Evolutionary conservation across 1,140 invertebrate species (phyloP).

Genomic region (Drosophila ercepeae): DNA sequence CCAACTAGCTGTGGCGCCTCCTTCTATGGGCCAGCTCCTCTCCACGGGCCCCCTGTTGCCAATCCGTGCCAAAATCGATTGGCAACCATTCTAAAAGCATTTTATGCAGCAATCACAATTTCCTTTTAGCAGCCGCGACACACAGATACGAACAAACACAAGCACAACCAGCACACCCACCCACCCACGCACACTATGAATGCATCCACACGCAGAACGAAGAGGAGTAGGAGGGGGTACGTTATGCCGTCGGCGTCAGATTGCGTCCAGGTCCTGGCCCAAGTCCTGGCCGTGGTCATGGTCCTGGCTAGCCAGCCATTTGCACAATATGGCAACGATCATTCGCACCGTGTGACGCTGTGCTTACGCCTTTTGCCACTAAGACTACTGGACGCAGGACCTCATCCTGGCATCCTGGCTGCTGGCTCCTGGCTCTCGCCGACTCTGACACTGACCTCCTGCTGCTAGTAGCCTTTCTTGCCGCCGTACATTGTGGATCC

Average conservation of each 20-base stretch:
- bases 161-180: too few species aligned
- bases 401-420: background rate
- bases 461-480: conserved; percentile 34
- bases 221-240: background rate
- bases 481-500: background rate
- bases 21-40: conserved; percentile 10
- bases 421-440: background rate
- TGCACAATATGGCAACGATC: conserved; percentile 75
- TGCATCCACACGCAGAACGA: conserved; percentile 9
- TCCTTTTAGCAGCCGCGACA: conserved; percentile 70
- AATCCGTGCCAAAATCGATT: conserved; percentile 77
- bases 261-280: conserved; percentile 14
- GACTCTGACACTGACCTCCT: conserved; percentile 57
- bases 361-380: conserved; percentile 8
- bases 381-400: conserved; percentile 1
- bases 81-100: conserved; percentile 80
- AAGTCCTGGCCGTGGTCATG: background rate
- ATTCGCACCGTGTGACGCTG: conserved; percentile 72
- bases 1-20: background rate
- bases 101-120: conserved; percentile 80
- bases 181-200: background rate
- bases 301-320: conserved; percentile 51
- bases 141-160: conserved; percentile 31
- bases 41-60: conserved; percentile 23
- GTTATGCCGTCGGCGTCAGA: conserved; percentile 37